A percentile compares a stretch with the other conserved stretches of the same genome.
Conservation (phyloP, 2,797 vertebrate genomes). For the Sebastes taczanowskii region DNA sequence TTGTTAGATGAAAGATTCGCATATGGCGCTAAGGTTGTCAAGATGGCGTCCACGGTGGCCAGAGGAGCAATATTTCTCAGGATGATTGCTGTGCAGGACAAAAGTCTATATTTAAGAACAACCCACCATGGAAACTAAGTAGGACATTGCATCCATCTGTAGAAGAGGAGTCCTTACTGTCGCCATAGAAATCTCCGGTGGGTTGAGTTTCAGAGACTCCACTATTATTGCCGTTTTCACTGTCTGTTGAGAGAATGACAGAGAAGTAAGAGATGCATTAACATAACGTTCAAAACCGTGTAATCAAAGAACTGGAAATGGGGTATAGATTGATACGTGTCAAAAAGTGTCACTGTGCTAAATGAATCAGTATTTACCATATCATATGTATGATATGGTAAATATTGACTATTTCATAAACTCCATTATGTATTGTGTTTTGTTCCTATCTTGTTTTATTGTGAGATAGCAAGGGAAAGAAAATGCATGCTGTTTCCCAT, state of each 20-base stretch:
- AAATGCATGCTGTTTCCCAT: conserved; percentile 32
- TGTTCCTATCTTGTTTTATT: conserved; percentile 17
- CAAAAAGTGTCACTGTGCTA: background rate
- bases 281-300: conserved; percentile 14
- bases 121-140: background rate
- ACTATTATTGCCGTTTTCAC: conserved; percentile 84
- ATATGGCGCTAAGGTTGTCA: conserved; percentile 92
- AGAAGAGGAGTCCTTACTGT: conserved; percentile 85
- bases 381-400: background rate
- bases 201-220: conserved; percentile 89
- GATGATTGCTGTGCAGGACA: conserved; percentile 89
- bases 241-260: conserved; percentile 83
- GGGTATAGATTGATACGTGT: background rate
- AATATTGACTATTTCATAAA: conserved; percentile 1
- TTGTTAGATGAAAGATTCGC: conserved; percentile 95
- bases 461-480: background rate
- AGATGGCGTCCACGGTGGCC: conserved; percentile 95
- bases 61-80: conserved; percentile 95
- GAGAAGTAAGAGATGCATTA: conserved; percentile 46
- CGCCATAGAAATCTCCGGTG: conserved; percentile 95
- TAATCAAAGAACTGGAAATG: background rate
- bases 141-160: background rate
- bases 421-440: background rate
- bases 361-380: background rate
- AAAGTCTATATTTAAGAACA: background rate